A percentile compares a stretch with the other conserved stretches of the same genome.
These are phyloP conservation scores for Dicyrtomina minuta DNA, from an alignment of 2,888 invertebrate genomes.

Conservation along the genomic window DNA sequence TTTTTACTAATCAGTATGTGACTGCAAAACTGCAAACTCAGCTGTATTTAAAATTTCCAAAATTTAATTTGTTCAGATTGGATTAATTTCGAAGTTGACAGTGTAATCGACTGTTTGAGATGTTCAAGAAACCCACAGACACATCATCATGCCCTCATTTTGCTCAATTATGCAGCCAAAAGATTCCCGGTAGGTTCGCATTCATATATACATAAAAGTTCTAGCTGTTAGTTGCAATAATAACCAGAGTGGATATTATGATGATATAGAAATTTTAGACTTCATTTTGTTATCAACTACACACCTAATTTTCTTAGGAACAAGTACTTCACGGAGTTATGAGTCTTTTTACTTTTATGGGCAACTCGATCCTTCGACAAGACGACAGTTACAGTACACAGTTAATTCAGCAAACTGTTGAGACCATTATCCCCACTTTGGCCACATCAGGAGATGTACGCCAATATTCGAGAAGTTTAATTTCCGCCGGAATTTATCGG, in stretches of 20 bases:
- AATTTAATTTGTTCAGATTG: constrained; percentile 33
- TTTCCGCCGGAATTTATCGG: constrained; percentile 58
- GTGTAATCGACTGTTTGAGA: constrained; percentile 84
- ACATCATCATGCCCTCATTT: constrained; percentile 85
- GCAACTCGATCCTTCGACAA: constrained; percentile 84
- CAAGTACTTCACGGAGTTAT: constrained; percentile 90
- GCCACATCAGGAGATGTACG: constrained; percentile 59
- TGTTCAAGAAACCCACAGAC: constrained; percentile 92
- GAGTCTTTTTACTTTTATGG: constrained; percentile 97
- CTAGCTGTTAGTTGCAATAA: too few relatives aligned
- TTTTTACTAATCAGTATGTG: too few relatives aligned
- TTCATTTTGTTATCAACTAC: too few relatives aligned
- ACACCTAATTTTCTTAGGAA: constrained; percentile 59
- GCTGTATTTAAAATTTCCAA: too few relatives aligned
- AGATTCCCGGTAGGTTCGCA: constrained; percentile 66
- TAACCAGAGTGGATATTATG: too few relatives aligned
- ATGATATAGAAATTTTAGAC: too few relatives aligned
- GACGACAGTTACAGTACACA: constrained; percentile 95
- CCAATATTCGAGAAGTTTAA: constrained; percentile 35
- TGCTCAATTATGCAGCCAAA: constrained; percentile 76
- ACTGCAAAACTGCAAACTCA: too few relatives aligned
- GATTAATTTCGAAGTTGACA: constrained; percentile 66
- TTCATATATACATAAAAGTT: too few relatives aligned
- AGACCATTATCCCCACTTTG: constrained; percentile 84
- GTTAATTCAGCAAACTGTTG: constrained; percentile 84